Percentiles rank a stretch among this genome's conserved stretches.
Evolutionary conservation across 2,113 vertebrate species (phyloP).

Genomic region (Saimiri boliviensis): DNA sequence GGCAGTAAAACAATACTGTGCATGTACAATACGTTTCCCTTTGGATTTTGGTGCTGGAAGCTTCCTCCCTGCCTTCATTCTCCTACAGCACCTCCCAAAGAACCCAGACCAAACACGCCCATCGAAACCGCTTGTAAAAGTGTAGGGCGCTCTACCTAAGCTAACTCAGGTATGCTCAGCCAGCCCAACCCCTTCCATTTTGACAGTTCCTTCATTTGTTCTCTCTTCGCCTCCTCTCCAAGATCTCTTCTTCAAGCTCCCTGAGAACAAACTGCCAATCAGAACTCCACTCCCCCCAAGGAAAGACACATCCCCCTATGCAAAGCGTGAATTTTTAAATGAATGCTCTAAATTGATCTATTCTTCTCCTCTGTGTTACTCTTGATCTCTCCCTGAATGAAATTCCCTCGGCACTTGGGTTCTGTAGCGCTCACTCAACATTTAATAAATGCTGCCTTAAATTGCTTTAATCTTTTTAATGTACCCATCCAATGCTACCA

Average conservation of each 20-base stretch:
- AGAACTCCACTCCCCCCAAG: background rate
- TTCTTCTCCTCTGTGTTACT: background rate
- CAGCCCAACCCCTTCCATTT: rapidly evolving
- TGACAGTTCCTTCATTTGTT: background rate
- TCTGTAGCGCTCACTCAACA: background rate
- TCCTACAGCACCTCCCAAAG: background rate
- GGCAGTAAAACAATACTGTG: background rate
- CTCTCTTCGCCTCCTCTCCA: background rate
- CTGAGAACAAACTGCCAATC: background rate
- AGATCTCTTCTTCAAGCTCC: background rate
- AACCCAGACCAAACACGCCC: rapidly evolving
- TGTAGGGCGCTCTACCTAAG: background rate
- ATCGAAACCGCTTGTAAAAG: background rate
- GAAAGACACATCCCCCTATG: background rate
- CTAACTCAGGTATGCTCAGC: too few species aligned
- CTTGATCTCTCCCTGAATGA: background rate
- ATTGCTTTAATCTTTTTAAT: background rate
- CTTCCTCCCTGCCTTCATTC: background rate
- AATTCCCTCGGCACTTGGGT: background rate
- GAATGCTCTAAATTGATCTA: background rate
- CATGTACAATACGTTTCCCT: background rate
- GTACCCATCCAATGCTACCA: background rate
- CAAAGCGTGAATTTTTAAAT: background rate
- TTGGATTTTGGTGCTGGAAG: background rate
- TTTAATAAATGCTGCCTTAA: background rate